A percentile compares a stretch with the other conserved stretches of the same genome.
phyloP scores from a whole-genome alignment of 2,888 invertebrate species.

The Physocephala rufipes region DNA sequence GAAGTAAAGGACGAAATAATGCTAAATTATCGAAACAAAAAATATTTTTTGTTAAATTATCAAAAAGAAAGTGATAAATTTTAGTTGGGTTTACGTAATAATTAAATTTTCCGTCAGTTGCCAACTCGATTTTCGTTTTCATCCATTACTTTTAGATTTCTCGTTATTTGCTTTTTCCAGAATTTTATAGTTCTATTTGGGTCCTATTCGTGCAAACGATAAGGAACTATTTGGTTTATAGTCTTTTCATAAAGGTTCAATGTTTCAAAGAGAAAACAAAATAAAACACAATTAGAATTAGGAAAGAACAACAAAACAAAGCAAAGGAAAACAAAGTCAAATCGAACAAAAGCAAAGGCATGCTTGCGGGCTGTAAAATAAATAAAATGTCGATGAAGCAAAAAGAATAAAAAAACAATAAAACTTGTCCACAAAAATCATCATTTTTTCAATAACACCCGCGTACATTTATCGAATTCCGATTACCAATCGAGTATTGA shows the following conservation, averaged over 20 bases:
- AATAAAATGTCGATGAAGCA: too few relatives aligned
- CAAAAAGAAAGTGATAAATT: too few relatives aligned
- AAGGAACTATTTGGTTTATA: conserved; percentile 1
- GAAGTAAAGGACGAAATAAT: too few relatives aligned
- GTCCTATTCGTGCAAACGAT: neutral
- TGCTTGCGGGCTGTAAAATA: too few relatives aligned
- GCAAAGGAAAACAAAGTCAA: neutral
- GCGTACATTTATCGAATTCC: conserved; percentile 21
- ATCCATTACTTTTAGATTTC: too few relatives aligned
- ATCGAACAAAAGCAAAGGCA: neutral
- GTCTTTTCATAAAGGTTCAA: neutral
- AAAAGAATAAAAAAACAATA: neutral
- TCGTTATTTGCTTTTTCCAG: too few relatives aligned
- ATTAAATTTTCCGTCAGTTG: too few relatives aligned
- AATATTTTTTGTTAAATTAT: too few relatives aligned
- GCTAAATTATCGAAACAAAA: too few relatives aligned
- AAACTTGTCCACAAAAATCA: neutral
- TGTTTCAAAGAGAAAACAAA: neutral
- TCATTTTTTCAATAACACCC: conserved; percentile 27
- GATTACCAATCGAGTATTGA: neutral
- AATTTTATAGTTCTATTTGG: neutral
- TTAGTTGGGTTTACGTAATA: too few relatives aligned
- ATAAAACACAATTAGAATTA: neutral
- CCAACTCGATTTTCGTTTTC: too few relatives aligned
- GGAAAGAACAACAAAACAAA: too few relatives aligned